Evolutionary conservation across 2,797 vertebrate genomes (phyloP), one percentile per base, ranked within the genome.

Genomic region (Hafferia zeledoni): DNA sequence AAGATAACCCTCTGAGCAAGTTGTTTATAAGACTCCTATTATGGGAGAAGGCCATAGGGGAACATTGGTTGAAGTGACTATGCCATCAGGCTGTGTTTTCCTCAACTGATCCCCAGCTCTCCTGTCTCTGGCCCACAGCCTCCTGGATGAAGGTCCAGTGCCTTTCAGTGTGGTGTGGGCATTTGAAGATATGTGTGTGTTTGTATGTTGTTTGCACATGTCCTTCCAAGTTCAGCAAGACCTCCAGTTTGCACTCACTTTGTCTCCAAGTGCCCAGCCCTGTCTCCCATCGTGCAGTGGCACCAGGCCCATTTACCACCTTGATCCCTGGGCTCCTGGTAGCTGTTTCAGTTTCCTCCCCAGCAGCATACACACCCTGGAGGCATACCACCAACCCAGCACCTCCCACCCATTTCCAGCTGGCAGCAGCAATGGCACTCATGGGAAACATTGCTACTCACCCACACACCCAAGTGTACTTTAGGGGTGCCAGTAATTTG

Each of bases 221-320:
- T 24, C 20, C 39, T 63, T 64, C 33, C 57, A 61, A 17, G 4
- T 10, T 41, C 44, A 79, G 41, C 27, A 50, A 94, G 41, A 53
- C 23, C 64, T 63, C 37, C 13, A 4, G 20, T 9, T n/a, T 61
- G 53, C 22, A 6, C 11, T 44, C 8, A 1, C 5, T 71, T 30
- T 22, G 16, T 25, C 28, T 55, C 13, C 37, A 23, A 5, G 3
- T 35, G 64, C 47, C 57, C 68, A 89, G 33, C 39, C n/a, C 39
- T 65, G 16, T n/a, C 24, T 63, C 49, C 55, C 0, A 0, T 1
- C 1, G 50, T 90, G 56, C 50, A 23, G 25, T 10, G 14, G 19
- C 50, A 35, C 57, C 60, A 65, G 17, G n/a, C 33, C 41, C 33
- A 9, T 19, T 68, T 41, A 4, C 33, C 31, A 28, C 39, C 35